Evolutionary conservation across 53 echinoderm and acorn worm species (phyloP), one percentile per base, ranked within the genome.

Genomic region (Temnopleurus reevesii): DNA sequence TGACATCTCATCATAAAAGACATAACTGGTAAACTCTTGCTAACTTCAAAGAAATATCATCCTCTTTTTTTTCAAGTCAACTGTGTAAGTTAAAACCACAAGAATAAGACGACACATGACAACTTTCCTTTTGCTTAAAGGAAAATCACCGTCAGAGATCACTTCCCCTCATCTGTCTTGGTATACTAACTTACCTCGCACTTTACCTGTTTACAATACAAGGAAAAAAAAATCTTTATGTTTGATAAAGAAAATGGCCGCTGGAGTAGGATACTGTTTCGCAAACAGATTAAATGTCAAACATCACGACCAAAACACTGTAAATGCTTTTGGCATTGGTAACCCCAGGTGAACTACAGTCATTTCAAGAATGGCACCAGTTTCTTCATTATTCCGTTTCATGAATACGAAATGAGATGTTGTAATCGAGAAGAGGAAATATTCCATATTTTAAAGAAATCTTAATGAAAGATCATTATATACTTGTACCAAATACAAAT

Each of bases 61-160:
- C 63, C 13, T 5, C 15, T 29, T 34, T 0, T 6, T 17, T 33
- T 30, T 63, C 63, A 4, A 13, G 18, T 17, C 34, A 33, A n/a
- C n/a, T n/a, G n/a, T n/a, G 63, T 63, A 63, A 63, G 63, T 31
- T 18, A 29, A 63, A 63, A 63, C 63, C 63, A 15, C 63, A 34
- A 34, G 34, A 63, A 63, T 63, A 63, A 63, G 63, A 15, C 23
- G 58, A 27, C 58, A 27, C 12, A 25, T 55, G 31, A 63, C n/a
- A n/a, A n/a, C 3, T 63, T 2, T 63, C 17, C 34, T 63, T 1
- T 34, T 33, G 31, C 17, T 12, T 56, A 56, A 15, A 63, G 17
- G 63, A 3, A 63, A 63, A 33, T 7, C 24, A 63, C 27, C 10
- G 1, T 25, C 24, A 58, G 8, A 27, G 2, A 15, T 8, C 29